Base-by-base conservation (phyloP, 2,888 invertebrate species). In the Ectobius pallidus region DNA sequence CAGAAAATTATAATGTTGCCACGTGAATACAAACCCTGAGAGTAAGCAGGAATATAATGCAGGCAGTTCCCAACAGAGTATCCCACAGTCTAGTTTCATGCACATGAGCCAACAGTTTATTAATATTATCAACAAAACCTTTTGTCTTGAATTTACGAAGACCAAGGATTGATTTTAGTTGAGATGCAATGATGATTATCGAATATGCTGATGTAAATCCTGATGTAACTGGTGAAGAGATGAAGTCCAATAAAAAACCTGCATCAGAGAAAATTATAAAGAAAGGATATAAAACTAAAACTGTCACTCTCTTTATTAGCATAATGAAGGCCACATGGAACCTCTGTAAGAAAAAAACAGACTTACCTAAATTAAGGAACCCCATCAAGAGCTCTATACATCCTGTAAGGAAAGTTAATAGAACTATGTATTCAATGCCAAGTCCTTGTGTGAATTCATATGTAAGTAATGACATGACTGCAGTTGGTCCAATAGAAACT, bases 401-500 rank as follows among this genome's bases (percentile, higher is more conserved):
- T 32, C 96, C 96, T 7, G 91, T 87, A 9, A 95, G 83, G 81
- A 96, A 93, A 25, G 91, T 88, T 25, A 96, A 86, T 70, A 95
- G 86, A 74, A 94, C 86, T 11, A 92, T 90, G 81, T 90, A 91
- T 79, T 94, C 90, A 0, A 89, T 80, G 0, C 92, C 90, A 78
- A 91, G 87, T 30, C 88, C 89, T 75, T 87, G 85, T 68, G 92
- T 91, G 78, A 89, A 91, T 79, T 93, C 91, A 75, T 91, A 85
- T 39, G 93, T 93, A 78, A 97, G 85, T 69, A 97, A 86, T 42
- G 96, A 92, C 94, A 97, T 95, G 74, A 97, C 87, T 78, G 96
- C 95, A 0, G 97, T 96, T 0, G 97, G 96, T n/a, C 97, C 94
- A 77, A 94, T 93, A 0, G 93, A 93, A 76, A 93, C 95, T 95